phyloP scores from a whole-genome alignment of 2,888 invertebrate genomes.

The Mythimna vitellina region DNA sequence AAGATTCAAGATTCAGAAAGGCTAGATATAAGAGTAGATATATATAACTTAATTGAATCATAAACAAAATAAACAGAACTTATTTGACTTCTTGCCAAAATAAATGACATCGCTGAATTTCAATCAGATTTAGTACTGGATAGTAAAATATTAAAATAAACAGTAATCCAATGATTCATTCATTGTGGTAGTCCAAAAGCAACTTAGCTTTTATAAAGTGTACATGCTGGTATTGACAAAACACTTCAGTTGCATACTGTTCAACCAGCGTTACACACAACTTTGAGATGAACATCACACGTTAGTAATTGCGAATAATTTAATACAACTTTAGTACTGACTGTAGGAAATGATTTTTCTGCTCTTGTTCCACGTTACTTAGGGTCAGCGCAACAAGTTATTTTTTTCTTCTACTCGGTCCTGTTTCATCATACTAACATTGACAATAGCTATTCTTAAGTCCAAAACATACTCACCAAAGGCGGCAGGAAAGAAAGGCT shows the following conservation, averaged over 20 bases:
- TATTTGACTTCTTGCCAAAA: not conserved
- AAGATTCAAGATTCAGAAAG: no score
- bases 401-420: no score
- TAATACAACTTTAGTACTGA: not conserved
- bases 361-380: no score
- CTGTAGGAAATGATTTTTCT: not conserved
- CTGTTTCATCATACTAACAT: no score
- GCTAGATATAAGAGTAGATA: no score
- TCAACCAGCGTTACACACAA: not conserved
- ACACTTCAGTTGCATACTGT: slow-evolving; percentile 2
- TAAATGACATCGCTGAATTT: not conserved
- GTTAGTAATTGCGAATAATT: not conserved
- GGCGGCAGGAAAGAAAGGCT: slow-evolving; percentile 87
- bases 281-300: not conserved
- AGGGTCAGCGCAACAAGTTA: no score
- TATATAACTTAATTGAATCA: not conserved
- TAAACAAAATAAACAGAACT: not conserved
- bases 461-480: slow-evolving; percentile 63
- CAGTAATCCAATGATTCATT: not conserved
- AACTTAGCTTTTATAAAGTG: not conserved
- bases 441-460: not conserved
- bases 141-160: not conserved
- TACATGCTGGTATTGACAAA: not conserved
- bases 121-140: not conserved
- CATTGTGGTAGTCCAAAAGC: not conserved